phyloP scores from a whole-genome alignment of 1,140 invertebrate genomes.

The Phenacoccus solenopsis region DNA sequence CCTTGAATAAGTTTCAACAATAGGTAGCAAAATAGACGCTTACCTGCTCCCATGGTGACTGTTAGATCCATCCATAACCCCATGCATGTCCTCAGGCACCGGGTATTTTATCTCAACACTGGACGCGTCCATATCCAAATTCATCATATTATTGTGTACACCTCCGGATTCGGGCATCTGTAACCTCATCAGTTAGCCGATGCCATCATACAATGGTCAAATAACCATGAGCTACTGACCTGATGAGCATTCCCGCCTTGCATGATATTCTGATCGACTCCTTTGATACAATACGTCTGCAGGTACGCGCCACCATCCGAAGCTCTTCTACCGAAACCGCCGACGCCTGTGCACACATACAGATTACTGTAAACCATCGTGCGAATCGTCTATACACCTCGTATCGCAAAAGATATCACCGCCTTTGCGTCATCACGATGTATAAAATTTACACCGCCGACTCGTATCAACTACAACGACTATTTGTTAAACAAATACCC shows the following conservation, averaged over 20 bases:
- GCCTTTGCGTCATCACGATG: too few species aligned
- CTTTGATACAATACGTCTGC: slow-evolving; percentile 45
- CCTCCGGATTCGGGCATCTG: not conserved
- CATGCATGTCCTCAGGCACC: not conserved
- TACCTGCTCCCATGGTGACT: not conserved
- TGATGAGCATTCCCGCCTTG: not conserved
- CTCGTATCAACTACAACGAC: too few species aligned
- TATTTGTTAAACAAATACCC: too few species aligned
- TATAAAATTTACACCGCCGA: too few species aligned
- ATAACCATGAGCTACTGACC: not conserved
- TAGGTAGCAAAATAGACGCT: not conserved
- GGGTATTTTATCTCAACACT: not conserved
- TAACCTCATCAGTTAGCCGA: not conserved
- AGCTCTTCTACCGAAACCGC: slow-evolving; percentile 75
- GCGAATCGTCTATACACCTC: too few species aligned
- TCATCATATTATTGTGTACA: not conserved
- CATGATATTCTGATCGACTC: not conserved
- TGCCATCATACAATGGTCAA: not conserved
- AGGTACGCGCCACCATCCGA: slow-evolving; percentile 93
- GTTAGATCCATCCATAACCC: not conserved
- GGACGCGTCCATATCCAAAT: not conserved
- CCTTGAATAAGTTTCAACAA: not conserved
- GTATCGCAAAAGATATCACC: too few species aligned
- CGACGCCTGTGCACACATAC: slow-evolving; percentile 35
- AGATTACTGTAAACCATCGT: too few species aligned